Base-by-base conservation (phyloP, 2,797 vertebrate genomes). In the Acanthurus tractus region DNA sequence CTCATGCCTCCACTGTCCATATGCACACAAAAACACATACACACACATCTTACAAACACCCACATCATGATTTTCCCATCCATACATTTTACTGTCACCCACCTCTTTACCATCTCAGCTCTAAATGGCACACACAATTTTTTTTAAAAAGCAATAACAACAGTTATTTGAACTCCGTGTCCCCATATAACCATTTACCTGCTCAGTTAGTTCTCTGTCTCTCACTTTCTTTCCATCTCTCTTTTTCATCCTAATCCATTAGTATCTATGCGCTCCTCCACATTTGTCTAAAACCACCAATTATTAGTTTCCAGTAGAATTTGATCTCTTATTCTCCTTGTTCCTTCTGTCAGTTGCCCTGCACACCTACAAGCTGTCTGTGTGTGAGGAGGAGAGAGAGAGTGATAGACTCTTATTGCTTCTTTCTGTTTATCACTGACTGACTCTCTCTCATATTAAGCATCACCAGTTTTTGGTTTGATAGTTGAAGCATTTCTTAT, bases 291-390 rank as follows among this genome's bases (percentile, higher is more conserved):
- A 20, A 55, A 44, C 42, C 13, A 23, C 74, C 38, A 54, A 11
- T 78, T 81, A 50, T 85, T 50, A 49, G 40, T 67, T 86, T 70
- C 63, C 77, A 55, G 67, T 55, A 80, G n/a, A 53, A 55, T 73
- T 62, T 29, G 23, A n/a, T 59, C 23, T 76, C 81, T 70, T 76
- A 53, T 58, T 49, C 52, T 9, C 50, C 18, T 10, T 20, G 15
- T 59, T 70, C 38, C 23, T 76, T 12, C 18, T 15, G 22, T 81
- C 54, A 48, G 44, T 45, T 42, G 46, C 23, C 25, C 48, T 79
- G 63, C 50, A 58, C 38, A 58, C 38, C 61, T 40, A 18, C 23
- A 36, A 23, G 50, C 49, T 49, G 18, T 36, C 10, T 61, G 63
- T 46, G 42, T 34, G 50, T 63, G n/a, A 46, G 25, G 45, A 57